Base-by-base conservation (phyloP, 2,888 invertebrate genomes). In the Halocaridina rubra region DNA sequence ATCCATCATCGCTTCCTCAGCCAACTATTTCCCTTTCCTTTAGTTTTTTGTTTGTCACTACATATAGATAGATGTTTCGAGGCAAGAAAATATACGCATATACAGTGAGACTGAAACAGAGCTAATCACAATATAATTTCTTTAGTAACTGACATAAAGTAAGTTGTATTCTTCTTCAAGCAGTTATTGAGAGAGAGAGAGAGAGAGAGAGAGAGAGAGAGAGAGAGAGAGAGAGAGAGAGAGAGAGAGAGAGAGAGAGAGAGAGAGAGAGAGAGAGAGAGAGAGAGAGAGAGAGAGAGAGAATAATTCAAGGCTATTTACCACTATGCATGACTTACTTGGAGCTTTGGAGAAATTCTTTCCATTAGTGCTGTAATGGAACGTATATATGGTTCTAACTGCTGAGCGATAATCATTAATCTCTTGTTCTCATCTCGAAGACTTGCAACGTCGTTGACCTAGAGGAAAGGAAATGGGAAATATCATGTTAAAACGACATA, bases 351-450 rank as follows among this genome's bases (percentile, higher is more conserved):
- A 32, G 90, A 90, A 13, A 90, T 89, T 72, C 90, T 89, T 84
- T 91, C 90, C 76, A 90, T 90, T n/a, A 88, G 80, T 64, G 84
- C 85, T 8, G 86, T 88, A 69, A 91, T 90, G 30, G 93, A 93
- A 86, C 93, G 92, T 33, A 94, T 93, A 90, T 93, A 94, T 0
- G 94, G 94, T 89, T 94, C 94, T 84, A 94, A 90, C 89, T 94
- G 94, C 82, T 93, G 93, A 0, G 94, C 93, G 67, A 94, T 92
- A 24, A 92, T 92, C 89, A 93, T 93, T 87, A 94, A 90, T 89
- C 94, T 93, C 89, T 94, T 93, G 88, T 94, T 92, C 90, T 94
- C 94, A 86, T 93, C 93, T 80, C 93, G 92, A 84, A 94, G 90
- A 69, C 93, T 92, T 88, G 93, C 91, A 27, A 94, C 93, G 90